Evolutionary conservation across 2,113 vertebrate genomes (phyloP), one percentile per base, ranked within the genome.

Genomic region (Lagopus muta): DNA sequence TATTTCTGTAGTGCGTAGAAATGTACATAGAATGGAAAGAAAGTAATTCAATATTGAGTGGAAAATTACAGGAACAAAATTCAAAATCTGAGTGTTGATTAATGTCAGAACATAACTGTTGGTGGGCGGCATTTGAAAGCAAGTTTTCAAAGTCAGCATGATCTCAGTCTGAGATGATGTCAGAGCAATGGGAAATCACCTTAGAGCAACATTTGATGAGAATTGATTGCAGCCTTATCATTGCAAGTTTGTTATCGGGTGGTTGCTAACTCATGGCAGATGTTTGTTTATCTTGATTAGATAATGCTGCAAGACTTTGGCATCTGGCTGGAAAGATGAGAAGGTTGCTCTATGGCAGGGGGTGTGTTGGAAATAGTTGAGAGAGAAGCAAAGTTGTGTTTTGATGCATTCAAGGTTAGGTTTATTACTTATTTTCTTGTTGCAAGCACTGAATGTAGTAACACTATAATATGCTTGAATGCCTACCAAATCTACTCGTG

Each of bases 251-350:
- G 52, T 90, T 92, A 96, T 96, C 93, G 81, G 88, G 82, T 90
- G 71, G 76, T 48, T 75, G 89, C 89, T 86, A 54, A 81, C 74
- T 82, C 28, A 0, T 60, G 95, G 86, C 94, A 91, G 96, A 48
- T 84, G 95, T 96, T 95, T 89, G 87, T 95, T 96, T 96, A 87
- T 95, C 92, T 95, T 73, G 92, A 92, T 91, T 45, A 94, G 95
- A 97, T 97, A 94, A 90, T 30, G 19, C 62, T 89, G 69, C 80
- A 87, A 73, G 90, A 18, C 17, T 80, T 62, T 75, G 64, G 65
- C 83, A 86, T 52, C 3, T 57, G 77, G 11, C 57, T 95, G 66
- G 50, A 79, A 42, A 91, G 88, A 82, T n/a, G n/a, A 89, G 69
- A 24, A 58, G 10, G 66, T 64, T 76, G n/a, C 54, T 86, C 88